Evolutionary conservation across 2,113 vertebrate genomes (phyloP), one percentile per base, ranked within the genome.

Genomic region (Polypterus bichir): DNA sequence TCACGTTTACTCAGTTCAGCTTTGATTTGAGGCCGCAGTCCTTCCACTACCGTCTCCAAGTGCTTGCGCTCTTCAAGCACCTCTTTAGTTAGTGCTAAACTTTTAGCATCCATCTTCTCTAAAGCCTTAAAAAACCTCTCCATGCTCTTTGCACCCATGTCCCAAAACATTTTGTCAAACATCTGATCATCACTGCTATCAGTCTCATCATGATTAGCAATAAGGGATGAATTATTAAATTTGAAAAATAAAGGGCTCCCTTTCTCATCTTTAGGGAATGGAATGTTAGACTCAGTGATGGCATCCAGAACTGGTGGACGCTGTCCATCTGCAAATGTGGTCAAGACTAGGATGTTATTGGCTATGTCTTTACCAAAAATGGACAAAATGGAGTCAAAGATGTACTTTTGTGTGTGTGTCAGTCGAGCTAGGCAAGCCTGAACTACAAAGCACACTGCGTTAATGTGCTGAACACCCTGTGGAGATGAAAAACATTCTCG

Each of bases 321-420:
- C 48, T 71, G 51, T 5, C 48, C 60, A 62, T 74, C 73, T 5
- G 68, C 49, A 11, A 72, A 74, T 3, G 66, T 72, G 49, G 65
- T 46, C 57, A 72, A 56, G 9, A 68, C 6, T 5, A 45, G 49
- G 5, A 74, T 67, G 46, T 70, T 74, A 5, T 67, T 47, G 46
- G 56, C 57, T 11, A 70, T 68, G 4, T 70, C 64, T 54, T 70
- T 70, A n/a, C 64, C 67, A 64, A 73, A 73, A 8, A 68, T 64
- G 5, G 65, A 69, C 49, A 71, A 61, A 49, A 73, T 60, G 0
- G 65, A 62, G n/a, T 74, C 65, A 59, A 68, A 74, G 6, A 69
- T n/a, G n/a, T 71, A 69, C 8, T 45, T 62, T 62, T 71, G 67
- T 47, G 60, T 44, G 0, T 5, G 47, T 2, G 69, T 71, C 5